phyloP scores from a whole-genome alignment of 2,888 invertebrate species.

The Aphidoletes aphidimyza region DNA sequence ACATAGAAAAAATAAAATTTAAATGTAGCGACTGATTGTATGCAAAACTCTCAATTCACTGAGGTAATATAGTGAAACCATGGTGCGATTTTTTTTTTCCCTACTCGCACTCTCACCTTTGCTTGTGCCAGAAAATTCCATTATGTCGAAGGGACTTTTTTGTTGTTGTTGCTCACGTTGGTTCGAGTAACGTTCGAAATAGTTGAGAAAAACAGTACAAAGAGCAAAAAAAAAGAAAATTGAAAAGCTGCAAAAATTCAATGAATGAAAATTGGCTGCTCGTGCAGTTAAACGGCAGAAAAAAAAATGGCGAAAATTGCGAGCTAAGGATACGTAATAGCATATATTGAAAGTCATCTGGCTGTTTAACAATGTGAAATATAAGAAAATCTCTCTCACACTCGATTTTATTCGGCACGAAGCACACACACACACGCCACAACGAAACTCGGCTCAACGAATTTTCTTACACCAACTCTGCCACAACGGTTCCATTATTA shows the following conservation, averaged over 20 bases:
- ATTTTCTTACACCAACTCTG: neutral
- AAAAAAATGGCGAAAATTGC: neutral
- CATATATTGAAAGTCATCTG: neutral
- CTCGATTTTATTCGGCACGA: no score
- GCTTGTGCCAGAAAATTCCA: neutral
- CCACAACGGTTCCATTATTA: slow-evolving; percentile 13
- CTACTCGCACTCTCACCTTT: neutral
- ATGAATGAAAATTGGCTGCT: slow-evolving; percentile 34
- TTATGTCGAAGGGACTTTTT: no score
- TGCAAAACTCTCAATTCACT: slow-evolving; percentile 44
- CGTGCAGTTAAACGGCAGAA: neutral
- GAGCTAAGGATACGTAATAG: neutral
- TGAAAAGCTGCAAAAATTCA: slow-evolving; percentile 42
- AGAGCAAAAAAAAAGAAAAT: neutral
- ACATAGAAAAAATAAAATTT: neutral
- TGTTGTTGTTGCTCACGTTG: no score
- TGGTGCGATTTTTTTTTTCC: neutral
- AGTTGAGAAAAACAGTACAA: no score
- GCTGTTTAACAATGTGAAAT: slow-evolving; percentile 32
- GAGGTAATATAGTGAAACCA: slow-evolving; percentile 30
- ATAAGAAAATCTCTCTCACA: no score
- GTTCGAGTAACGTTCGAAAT: no score
- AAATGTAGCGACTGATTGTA: slow-evolving; percentile 27
- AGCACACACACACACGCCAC: no score
- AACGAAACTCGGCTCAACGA: slow-evolving; percentile 16